These are phyloP conservation scores for Ceuthmochares aereus DNA, from an alignment of 2,113 vertebrate species.

Conservation along the genomic window DNA sequence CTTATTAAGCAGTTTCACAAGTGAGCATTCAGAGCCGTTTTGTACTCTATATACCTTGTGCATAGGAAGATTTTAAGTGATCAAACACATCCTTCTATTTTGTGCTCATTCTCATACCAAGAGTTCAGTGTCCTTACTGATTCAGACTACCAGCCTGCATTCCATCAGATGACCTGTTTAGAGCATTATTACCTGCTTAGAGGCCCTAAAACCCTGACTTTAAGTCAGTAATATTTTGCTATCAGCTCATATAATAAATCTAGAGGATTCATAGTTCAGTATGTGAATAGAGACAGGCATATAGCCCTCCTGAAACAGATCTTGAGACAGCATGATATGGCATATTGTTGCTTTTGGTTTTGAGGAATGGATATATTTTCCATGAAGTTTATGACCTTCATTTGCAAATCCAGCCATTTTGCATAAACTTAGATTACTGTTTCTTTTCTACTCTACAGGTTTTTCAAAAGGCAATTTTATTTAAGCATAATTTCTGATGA, in stretches of 20 bases:
- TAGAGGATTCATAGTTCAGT: neutral
- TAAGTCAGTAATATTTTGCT: neutral
- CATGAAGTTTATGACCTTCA: neutral
- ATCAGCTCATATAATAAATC: neutral
- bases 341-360: no score
- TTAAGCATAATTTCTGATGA: neutral
- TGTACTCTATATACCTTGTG: neutral
- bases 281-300: neutral
- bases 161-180: fast-evolving
- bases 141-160: neutral
- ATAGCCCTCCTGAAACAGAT: neutral
- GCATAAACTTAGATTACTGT: neutral
- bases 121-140: neutral
- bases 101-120: neutral
- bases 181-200: neutral
- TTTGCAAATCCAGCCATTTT: neutral
- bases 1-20: neutral
- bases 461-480: neutral
- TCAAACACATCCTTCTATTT: neutral
- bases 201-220: neutral
- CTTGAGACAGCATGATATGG: neutral
- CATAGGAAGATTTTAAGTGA: neutral
- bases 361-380: neutral
- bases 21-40: neutral
- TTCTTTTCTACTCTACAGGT: neutral